Conservation (phyloP, 2,797 vertebrate genomes). For the Paratrypauchen microcephalus region DNA sequence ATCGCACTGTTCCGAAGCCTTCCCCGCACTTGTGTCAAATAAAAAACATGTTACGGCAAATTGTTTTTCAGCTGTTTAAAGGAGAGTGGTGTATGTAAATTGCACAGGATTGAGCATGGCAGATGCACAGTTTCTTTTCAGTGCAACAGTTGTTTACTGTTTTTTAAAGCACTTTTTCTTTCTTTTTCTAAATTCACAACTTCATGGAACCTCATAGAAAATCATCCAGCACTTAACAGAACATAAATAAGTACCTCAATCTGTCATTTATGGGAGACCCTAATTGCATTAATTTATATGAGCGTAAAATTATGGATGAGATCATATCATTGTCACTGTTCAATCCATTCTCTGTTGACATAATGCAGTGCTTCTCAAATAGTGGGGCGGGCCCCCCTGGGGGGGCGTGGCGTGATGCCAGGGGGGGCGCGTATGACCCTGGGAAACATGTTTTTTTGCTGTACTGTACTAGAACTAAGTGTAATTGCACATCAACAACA, state of each 20-base stretch:
- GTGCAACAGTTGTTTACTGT: conserved; percentile 8
- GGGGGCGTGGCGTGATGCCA: no score
- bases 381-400: no score
- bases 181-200: not conserved
- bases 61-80: conserved; percentile 29
- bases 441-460: no score
- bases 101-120: conserved; percentile 6
- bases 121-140: conserved; percentile 12
- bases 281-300: no score
- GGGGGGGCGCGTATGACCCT: no score
- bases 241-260: not conserved
- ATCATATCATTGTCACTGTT: no score
- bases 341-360: no score
- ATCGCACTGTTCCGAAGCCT: conserved; percentile 31
- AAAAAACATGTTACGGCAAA: conserved; percentile 25
- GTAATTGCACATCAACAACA: no score
- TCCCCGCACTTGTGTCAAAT: conserved; percentile 31
- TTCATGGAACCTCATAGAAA: not conserved
- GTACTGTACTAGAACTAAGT: no score
- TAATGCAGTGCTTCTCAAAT: no score
- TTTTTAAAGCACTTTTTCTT: conserved; percentile 4
- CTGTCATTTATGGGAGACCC: not conserved
- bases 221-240: conserved; percentile 17
- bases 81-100: conserved; percentile 31
- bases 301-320: no score